Conservation (phyloP, 2,113 vertebrate genomes). For the Apus apus region DNA sequence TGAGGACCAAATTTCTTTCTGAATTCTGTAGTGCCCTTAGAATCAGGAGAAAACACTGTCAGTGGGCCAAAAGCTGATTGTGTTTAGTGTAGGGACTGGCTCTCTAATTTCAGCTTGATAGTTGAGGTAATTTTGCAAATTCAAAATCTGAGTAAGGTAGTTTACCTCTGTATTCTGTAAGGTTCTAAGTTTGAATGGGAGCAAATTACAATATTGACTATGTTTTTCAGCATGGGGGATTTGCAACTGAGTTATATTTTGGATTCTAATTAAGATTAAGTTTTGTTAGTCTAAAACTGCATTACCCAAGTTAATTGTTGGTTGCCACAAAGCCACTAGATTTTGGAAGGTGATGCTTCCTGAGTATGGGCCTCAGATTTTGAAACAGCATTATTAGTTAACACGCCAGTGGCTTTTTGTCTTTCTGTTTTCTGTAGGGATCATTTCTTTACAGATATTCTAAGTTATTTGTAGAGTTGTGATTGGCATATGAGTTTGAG, state of each 20-base stretch:
- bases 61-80: not conserved
- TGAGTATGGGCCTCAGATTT: not conserved
- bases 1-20: not conserved
- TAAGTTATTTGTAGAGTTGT: not conserved
- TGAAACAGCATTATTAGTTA: not conserved
- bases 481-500: not conserved
- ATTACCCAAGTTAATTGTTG: not conserved
- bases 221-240: accelerated
- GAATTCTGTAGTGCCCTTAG: not conserved
- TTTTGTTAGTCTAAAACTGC: not conserved
- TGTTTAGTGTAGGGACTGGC: not conserved
- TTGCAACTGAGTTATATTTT: not conserved
- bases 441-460: not conserved
- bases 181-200: too few species aligned
- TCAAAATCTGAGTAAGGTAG: not conserved
- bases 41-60: not conserved
- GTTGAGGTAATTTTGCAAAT: not conserved
- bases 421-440: not conserved
- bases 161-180: not conserved
- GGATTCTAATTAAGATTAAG: not conserved
- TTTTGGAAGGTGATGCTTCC: not conserved
- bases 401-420: not conserved
- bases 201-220: not conserved
- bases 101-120: not conserved
- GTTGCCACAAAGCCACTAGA: not conserved